These are phyloP conservation scores for Palythoa caribaeorum DNA, from an alignment of 92 coral and sea anemone genomes.

Conservation along the genomic window DNA sequence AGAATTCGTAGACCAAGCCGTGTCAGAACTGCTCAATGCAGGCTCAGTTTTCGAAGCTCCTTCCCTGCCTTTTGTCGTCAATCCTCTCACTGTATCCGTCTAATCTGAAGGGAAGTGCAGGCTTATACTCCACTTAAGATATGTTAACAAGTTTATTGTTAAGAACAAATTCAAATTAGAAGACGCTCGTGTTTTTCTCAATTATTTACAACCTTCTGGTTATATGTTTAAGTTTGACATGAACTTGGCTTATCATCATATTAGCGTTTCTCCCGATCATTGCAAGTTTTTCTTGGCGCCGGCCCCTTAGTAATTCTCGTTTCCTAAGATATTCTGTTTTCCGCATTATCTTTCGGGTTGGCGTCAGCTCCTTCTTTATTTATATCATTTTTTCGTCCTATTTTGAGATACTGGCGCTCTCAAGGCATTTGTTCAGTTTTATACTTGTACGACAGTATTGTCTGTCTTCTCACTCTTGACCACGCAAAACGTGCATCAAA, in stretches of 20 bases:
- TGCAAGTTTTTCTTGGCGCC: constrained; percentile 19
- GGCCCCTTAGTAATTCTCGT: constrained; percentile 12
- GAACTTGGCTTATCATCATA: no score
- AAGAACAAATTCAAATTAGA: not conserved
- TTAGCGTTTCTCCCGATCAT: not conserved
- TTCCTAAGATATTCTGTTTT: constrained; percentile 26
- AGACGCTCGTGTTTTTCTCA: constrained; percentile 31
- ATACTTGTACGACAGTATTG: constrained; percentile 48
- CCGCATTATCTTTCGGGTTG: constrained; percentile 39
- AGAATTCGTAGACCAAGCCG: not conserved
- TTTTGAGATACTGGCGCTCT: constrained; percentile 47
- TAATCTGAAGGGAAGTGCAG: not conserved
- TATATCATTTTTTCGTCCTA: constrained; percentile 36
- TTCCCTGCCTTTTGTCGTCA: constrained; percentile 10
- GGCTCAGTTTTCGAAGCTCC: not conserved
- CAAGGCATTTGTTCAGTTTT: constrained; percentile 44
- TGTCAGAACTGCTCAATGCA: not conserved
- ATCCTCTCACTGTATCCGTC: constrained; percentile 15
- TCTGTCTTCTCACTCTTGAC: constrained; percentile 11
- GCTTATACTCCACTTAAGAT: constrained; percentile 21
- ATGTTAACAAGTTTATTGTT: not conserved
- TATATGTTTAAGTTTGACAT: constrained; percentile 42
- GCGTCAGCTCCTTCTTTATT: constrained; percentile 49
- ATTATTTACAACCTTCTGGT: constrained; percentile 17
- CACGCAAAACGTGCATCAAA: constrained; percentile 21